These are phyloP conservation scores for Pristionchus maxplancki DNA, from an alignment of 2,888 invertebrate species.

Conservation along the genomic window DNA sequence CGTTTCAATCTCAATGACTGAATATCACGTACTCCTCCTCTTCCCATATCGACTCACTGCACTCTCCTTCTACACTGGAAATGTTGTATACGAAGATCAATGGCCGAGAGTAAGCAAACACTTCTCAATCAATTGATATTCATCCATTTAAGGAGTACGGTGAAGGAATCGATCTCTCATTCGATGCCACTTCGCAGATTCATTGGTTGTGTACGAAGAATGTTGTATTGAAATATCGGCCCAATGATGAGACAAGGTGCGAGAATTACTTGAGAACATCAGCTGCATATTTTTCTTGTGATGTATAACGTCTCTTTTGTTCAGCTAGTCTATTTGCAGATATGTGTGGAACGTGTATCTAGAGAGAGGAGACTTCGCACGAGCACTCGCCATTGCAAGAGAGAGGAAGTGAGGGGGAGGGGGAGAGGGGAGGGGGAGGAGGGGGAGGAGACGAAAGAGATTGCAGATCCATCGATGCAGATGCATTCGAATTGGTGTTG, in stretches of 20 bases:
- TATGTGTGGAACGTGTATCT: conserved; percentile 75
- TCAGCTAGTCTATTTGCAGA: conserved; percentile 53
- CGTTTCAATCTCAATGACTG: conserved; percentile 70
- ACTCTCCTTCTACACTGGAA: conserved; percentile 69
- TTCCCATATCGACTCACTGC: conserved; percentile 70
- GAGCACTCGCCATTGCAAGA: conserved; percentile 65
- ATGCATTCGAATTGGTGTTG: conserved; percentile 72
- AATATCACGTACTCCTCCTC: conserved; percentile 72
- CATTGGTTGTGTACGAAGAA: conserved; percentile 71
- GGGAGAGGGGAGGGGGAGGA: not conserved
- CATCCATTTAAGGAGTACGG: conserved; percentile 57
- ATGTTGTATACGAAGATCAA: conserved; percentile 71
- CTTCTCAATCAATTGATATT: not conserved
- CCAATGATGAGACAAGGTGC: conserved; percentile 72
- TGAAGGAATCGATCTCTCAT: conserved; percentile 64
- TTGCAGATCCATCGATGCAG: conserved; percentile 62
- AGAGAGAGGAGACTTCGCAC: conserved; percentile 70
- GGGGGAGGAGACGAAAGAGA: not conserved
- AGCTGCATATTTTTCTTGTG: too few species aligned
- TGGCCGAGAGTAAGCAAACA: conserved; percentile 58
- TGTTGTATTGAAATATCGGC: conserved; percentile 69
- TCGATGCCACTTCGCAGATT: conserved; percentile 68
- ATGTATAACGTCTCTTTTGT: not conserved
- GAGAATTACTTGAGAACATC: not conserved
- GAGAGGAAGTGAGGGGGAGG: conserved; percentile 52